Evolutionary conservation across 2,113 vertebrate species (phyloP), one percentile per base, ranked within the genome.

Genomic region (Actenoides lindsayi): DNA sequence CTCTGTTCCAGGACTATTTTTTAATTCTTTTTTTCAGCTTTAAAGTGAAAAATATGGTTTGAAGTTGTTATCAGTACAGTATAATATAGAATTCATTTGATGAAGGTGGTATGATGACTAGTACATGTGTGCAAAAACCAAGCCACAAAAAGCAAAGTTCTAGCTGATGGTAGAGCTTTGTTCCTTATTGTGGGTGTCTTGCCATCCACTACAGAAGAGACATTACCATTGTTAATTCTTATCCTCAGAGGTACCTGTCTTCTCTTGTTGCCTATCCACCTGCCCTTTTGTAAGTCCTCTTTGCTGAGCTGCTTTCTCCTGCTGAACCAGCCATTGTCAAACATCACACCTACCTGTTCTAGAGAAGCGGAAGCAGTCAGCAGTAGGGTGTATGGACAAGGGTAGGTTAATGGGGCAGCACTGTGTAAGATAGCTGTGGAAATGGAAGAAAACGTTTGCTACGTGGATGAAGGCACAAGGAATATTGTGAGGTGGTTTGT

Each of bases 301-400:
- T 50, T 53, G n/a, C 56, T 53, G 31, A 54, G 30, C 63, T 62
- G 64, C 53, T 44, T 62, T 44, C 64, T 50, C 21, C 4, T 51
- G 14, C 30, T 24, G 48, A 75, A 33, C 16, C 42, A 68, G 24
- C 3, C 11, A 1, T 13, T 12, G 16, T 18, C 46, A 10, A 18
- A 42, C 30, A 33, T 13, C 81, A 13, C n/a, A 46, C 8, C 18
- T 14, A 1, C 18, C 4, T 0, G 2, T n/a, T 2, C 31, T 23
- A 6, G 39, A 44, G 44, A 13, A 50, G 51, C 21, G 46, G 65
- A 7, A 78, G 33, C 24, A 21, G 9, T 1, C 0, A 5, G 50
- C 41, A 33, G 16, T 1, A 9, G 30, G 17, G 24, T 31, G 35
- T 31, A 3, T 3, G 51, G 41, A 27, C 13, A 25, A 53, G 33